Conservation (phyloP, 1,140 invertebrate species). For the Mylabris phalerata region DNA sequence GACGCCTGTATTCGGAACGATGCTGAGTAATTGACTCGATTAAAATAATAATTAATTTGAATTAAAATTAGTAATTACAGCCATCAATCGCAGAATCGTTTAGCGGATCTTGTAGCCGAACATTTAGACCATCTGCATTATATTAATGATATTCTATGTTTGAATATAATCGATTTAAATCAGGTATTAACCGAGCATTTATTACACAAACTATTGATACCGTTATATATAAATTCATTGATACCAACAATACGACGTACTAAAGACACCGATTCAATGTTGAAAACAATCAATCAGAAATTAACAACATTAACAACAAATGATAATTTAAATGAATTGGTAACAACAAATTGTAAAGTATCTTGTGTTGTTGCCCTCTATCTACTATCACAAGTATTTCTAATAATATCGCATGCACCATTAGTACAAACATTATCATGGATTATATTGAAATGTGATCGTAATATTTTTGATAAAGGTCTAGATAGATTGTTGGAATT, state of each 20-base stretch:
- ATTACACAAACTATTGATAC: conserved; percentile 86
- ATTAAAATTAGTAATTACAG: conserved; percentile 44
- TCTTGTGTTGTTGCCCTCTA: conserved; percentile 88
- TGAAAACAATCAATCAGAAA: background rate
- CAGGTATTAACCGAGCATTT: conserved; percentile 94
- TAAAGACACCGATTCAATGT: background rate
- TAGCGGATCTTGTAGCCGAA: conserved; percentile 93
- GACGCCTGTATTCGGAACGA: conserved; percentile 92
- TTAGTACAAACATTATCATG: conserved; percentile 82
- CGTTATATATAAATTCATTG: conserved; percentile 90
- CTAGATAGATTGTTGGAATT: conserved; percentile 46
- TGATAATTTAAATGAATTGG: conserved; percentile 27
- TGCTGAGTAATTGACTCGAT: conserved; percentile 68
- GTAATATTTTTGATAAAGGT: conserved; percentile 62
- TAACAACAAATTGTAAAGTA: conserved; percentile 40
- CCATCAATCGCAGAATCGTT: conserved; percentile 84
- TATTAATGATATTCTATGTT: conserved; percentile 90
- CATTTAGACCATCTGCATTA: conserved; percentile 98
- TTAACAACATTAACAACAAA: conserved; percentile 12
- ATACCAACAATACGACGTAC: conserved; percentile 37
- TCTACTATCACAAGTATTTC: conserved; percentile 91
- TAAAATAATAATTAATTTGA: no score
- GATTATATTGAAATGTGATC: conserved; percentile 77
- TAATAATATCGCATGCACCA: conserved; percentile 84
- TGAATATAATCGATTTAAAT: conserved; percentile 90